Evolutionary conservation across 2,888 invertebrate species (phyloP).

Genomic region (Danaus chrysippus): DNA sequence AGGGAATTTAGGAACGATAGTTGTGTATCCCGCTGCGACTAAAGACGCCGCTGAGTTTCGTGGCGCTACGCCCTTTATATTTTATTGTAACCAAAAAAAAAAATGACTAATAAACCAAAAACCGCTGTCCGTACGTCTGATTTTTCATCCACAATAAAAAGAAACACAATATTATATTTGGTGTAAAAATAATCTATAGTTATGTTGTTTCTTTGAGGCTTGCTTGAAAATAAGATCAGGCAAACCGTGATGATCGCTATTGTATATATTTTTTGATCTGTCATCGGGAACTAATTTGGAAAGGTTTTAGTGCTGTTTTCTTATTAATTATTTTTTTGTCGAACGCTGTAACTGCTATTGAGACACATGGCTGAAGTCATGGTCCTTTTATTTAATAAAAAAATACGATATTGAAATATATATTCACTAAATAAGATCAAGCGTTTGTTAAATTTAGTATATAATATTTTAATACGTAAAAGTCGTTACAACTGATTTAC

Average conservation of each 20-base stretch:
- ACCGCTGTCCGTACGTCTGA: constrained; percentile 27
- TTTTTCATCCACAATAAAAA: constrained; percentile 2
- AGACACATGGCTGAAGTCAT: not conserved
- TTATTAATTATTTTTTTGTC: constrained; percentile 63
- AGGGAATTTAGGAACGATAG: constrained; percentile 66
- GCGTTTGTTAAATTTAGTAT: no score
- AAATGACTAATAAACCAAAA: constrained; percentile 35
- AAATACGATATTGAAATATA: no score
- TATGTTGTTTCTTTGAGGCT: constrained; percentile 10
- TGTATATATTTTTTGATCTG: constrained; percentile 63
- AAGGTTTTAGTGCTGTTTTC: constrained; percentile 69
- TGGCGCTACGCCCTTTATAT: constrained; percentile 62
- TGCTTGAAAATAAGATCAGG: not conserved
- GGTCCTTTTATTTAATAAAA: not conserved
- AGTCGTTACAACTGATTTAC: no score
- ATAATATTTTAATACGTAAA: no score
- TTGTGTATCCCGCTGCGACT: constrained; percentile 58
- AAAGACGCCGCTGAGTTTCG: constrained; percentile 63
- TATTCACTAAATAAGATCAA: no score
- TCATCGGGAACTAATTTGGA: constrained; percentile 78
- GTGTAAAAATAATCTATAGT: constrained; percentile 5
- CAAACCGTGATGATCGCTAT: constrained; percentile 12
- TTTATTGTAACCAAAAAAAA: constrained; percentile 57
- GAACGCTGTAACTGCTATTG: constrained; percentile 38
- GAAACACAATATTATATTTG: constrained; percentile 8